Evolutionary conservation across 2,888 invertebrate genomes (phyloP), one percentile per base, ranked within the genome.

Genomic region (Sminthurinus aureus): DNA sequence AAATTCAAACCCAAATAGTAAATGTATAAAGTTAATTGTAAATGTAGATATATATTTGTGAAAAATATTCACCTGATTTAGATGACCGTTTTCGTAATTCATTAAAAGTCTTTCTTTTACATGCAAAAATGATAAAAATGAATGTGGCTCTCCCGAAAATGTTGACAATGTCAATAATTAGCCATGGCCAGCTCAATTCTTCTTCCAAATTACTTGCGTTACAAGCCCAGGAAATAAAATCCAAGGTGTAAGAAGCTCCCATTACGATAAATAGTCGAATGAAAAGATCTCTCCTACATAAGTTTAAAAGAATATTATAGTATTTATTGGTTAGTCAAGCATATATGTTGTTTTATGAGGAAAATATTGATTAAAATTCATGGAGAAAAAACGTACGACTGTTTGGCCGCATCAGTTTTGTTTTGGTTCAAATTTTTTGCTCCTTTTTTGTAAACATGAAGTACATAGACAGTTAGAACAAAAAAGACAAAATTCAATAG

Each of bases 61-160:
- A n/a, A n/a, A n/a, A n/a, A n/a, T n/a, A n/a, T n/a, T n/a, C n/a
- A n/a, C n/a, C n/a, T n/a, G n/a, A n/a, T n/a, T n/a, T n/a, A n/a
- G n/a, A n/a, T n/a, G n/a, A n/a, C 11, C 58, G 58, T 58, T 15
- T 66, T 18, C 20, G 15, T 15, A 66, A 20, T 15, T 66, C 66
- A 8, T n/a, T 15, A 15, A 15, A 11, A 11, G 15, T 15, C 15
- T 18, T 66, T 15, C 15, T 66, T 18, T 83, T 83, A 20, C 83
- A 83, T 0, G 74, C 83, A 73, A 83, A 83, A 11, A 83, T 78
- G 24, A 78, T n/a, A 24, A 78, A 83, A 18, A 83, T 83, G 4
- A 78, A 24, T n/a, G 79, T 58, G 18, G 83, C 83, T 15, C 83
- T 51, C 0, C 51, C 78, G 0, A 79, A 67, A 26, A 83, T 73